Evolutionary conservation across 1,140 invertebrate genomes (phyloP).

Genomic region (Agrypnia vestita): DNA sequence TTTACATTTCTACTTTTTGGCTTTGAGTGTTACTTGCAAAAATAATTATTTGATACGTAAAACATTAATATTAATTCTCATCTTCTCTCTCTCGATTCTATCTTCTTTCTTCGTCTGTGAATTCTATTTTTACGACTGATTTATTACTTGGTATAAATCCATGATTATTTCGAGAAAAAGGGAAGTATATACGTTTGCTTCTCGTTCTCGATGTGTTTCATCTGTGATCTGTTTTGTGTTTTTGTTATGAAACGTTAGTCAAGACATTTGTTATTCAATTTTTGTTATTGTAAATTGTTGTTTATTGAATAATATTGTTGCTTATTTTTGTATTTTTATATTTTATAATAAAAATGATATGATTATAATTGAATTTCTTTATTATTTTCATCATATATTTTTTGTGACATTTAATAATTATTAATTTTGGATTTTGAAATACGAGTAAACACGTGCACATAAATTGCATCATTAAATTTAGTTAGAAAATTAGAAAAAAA

Average conservation of each 20-base stretch:
- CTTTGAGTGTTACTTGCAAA: background rate
- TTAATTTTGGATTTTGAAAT: too few relatives aligned
- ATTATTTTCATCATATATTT: background rate
- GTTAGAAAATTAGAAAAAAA: too few relatives aligned
- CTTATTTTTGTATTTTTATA: conserved; percentile 21
- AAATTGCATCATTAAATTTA: too few relatives aligned
- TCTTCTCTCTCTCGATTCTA: background rate
- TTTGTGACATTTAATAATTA: too few relatives aligned
- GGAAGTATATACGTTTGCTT: background rate
- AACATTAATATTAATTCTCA: background rate
- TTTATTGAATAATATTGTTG: conserved; percentile 16
- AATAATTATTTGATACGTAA: background rate
- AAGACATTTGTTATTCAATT: conserved; percentile 28
- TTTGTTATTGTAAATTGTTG: conserved; percentile 14
- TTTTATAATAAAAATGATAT: conserved; percentile 22
- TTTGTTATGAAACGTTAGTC: conserved; percentile 21
- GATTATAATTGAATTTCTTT: background rate
- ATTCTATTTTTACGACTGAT: conserved; percentile 1
- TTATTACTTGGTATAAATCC: background rate
- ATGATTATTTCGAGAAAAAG: background rate
- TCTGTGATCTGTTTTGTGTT: conserved; percentile 26
- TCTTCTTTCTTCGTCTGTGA: background rate
- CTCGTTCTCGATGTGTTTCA: background rate
- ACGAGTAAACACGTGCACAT: too few relatives aligned
- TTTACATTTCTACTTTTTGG: too few relatives aligned